Conservation (phyloP, 2,888 invertebrate genomes). For the Suillia variegata region DNA sequence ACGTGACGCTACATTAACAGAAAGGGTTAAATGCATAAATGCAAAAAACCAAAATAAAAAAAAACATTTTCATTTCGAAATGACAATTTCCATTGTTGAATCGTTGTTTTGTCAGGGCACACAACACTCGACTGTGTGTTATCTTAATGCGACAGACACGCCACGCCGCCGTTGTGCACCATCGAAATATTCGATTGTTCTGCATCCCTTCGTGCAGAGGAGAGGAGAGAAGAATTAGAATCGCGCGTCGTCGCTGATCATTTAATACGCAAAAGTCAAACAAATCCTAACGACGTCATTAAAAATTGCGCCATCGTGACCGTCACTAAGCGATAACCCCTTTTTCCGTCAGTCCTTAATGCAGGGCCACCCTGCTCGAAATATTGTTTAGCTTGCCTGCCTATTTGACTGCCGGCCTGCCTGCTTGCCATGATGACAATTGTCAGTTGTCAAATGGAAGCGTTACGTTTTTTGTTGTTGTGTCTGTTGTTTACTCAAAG, state of each 20-base stretch:
- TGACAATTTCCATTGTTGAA: neutral
- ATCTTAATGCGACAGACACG: slow-evolving; percentile 22
- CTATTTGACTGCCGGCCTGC: too few relatives aligned
- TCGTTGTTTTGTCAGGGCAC: too few relatives aligned
- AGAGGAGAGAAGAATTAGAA: too few relatives aligned
- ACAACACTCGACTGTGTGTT: slow-evolving; percentile 4
- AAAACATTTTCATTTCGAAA: neutral
- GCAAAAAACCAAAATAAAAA: too few relatives aligned
- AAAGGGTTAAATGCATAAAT: slow-evolving; percentile 19
- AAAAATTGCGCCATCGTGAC: neutral
- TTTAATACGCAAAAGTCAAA: slow-evolving; percentile 13
- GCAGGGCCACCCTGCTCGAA: too few relatives aligned
- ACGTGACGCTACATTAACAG: slow-evolving; percentile 18
- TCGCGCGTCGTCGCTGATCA: neutral
- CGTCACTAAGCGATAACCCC: neutral
- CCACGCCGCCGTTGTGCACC: neutral
- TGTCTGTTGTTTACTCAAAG: slow-evolving; percentile 13
- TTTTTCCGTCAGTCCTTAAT: too few relatives aligned
- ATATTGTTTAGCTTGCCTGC: too few relatives aligned
- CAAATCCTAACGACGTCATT: slow-evolving; percentile 1
- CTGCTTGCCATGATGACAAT: neutral
- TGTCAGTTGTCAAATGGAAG: slow-evolving; percentile 3
- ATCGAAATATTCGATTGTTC: neutral
- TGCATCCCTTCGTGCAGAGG: neutral
- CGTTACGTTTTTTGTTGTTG: neutral